A percentile compares a stretch with the other conserved stretches of the same genome.
Conservation (phyloP, 2,888 invertebrate species). For the Melitaea athalia region DNA sequence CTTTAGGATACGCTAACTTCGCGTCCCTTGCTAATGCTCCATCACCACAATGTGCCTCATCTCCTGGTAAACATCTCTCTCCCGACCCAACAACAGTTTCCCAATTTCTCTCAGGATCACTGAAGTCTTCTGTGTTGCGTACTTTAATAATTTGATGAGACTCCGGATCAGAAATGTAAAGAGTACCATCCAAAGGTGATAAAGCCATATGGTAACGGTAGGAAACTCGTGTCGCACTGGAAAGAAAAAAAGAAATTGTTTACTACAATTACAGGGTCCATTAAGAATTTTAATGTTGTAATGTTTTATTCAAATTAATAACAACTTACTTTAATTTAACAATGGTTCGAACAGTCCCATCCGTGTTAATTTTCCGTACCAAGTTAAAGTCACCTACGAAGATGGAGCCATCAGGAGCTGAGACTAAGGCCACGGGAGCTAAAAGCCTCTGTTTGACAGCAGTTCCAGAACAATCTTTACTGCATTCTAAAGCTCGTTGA, state of each 20-base stretch:
- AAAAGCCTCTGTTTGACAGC: conserved; percentile 91
- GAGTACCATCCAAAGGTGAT: conserved; percentile 95
- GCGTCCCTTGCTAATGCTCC: conserved; percentile 96
- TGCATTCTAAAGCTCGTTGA: conserved; percentile 93
- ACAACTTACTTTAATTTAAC: conserved; percentile 90
- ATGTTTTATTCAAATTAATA: background rate
- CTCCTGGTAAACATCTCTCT: conserved; percentile 95
- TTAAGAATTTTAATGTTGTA: too few relatives aligned
- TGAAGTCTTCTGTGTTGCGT: conserved; percentile 90
- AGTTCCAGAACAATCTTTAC: conserved; percentile 88
- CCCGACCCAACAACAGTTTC: conserved; percentile 97
- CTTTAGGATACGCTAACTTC: conserved; percentile 97
- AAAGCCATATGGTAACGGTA: conserved; percentile 98
- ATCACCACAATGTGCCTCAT: conserved; percentile 97
- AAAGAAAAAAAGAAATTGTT: conserved; percentile 42
- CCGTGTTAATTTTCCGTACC: conserved; percentile 92
- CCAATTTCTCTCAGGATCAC: conserved; percentile 95
- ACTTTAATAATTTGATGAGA: conserved; percentile 96
- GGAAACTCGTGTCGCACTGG: conserved; percentile 94
- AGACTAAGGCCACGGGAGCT: conserved; percentile 95
- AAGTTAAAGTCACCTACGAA: conserved; percentile 98
- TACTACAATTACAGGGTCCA: background rate
- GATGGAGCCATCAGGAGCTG: conserved; percentile 95
- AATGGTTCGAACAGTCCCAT: conserved; percentile 90
- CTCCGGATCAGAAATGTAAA: conserved; percentile 98